These are phyloP conservation scores for Coryphaenoides rupestris DNA, from an alignment of 2,113 vertebrate species.

Conservation along the genomic window DNA sequence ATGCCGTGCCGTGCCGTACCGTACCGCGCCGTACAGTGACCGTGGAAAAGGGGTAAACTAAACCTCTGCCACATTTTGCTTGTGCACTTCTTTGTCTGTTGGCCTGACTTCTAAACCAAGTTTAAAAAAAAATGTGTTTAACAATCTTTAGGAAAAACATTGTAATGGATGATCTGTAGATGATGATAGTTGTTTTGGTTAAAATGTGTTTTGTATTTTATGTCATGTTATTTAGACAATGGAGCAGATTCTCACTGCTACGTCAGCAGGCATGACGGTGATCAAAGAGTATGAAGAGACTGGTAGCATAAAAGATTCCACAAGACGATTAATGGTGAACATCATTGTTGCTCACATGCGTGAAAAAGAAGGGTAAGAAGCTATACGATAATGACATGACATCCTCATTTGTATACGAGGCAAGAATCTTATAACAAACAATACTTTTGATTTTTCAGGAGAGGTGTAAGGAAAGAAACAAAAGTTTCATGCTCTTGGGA, in stretches of 20 bases:
- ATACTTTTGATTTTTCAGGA: conserved; percentile 6
- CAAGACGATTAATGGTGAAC: conserved; percentile 21
- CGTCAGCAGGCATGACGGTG: conserved; percentile 11
- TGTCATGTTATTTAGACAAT: conserved; percentile 5
- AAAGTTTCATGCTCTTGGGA: conserved; percentile 21
- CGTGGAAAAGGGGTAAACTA: no score
- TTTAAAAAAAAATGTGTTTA: no score
- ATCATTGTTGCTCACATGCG: conserved; percentile 20
- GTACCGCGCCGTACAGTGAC: no score
- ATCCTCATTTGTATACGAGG: not conserved
- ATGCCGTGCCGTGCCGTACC: no score
- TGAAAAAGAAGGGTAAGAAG: conserved; percentile 19
- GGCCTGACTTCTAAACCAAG: no score
- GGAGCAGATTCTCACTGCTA: not conserved
- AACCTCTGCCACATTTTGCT: no score
- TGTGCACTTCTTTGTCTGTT: no score
- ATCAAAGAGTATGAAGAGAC: conserved; percentile 18
- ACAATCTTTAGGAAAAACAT: no score
- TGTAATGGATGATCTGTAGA: no score
- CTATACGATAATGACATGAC: not conserved
- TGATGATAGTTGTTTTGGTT: not conserved
- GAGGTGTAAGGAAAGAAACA: conserved; percentile 24
- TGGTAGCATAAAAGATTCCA: conserved; percentile 17
- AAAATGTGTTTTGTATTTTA: not conserved
- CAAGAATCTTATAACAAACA: not conserved